Evolutionary conservation across 1,140 invertebrate species (phyloP).

Genomic region (Diorhabda elongata): DNA sequence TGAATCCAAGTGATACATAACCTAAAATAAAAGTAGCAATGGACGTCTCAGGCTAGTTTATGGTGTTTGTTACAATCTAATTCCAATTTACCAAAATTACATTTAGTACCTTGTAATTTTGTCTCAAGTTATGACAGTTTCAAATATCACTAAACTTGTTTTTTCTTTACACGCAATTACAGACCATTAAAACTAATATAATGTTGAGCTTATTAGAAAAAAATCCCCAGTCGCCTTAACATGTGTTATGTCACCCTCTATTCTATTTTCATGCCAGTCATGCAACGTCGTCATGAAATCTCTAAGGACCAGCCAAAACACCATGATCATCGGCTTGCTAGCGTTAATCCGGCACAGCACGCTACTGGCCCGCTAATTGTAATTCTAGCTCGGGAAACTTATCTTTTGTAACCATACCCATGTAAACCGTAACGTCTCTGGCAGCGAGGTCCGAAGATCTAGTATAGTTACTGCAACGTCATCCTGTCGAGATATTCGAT

Average conservation of each 20-base stretch:
- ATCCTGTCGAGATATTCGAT: too few species aligned
- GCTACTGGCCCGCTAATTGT: conserved; percentile 15
- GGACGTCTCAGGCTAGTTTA: too few species aligned
- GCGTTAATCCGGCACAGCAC: conserved; percentile 11
- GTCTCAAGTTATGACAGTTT: too few species aligned
- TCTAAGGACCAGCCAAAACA: conserved; percentile 11
- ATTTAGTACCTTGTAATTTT: too few species aligned
- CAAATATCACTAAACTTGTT: too few species aligned
- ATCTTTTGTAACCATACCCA: conserved; percentile 10
- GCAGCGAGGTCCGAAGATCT: background rate
- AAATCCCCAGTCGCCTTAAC: conserved; percentile 4
- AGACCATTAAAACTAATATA: background rate
- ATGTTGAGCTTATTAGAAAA: background rate
- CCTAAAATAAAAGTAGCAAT: too few species aligned
- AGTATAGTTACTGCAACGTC: background rate
- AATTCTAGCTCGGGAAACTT: conserved; percentile 9
- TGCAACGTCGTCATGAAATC: conserved; percentile 1
- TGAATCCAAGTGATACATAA: too few species aligned
- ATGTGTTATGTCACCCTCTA: conserved; percentile 4
- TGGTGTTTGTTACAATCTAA: too few species aligned
- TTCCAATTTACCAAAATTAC: too few species aligned
- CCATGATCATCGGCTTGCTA: conserved; percentile 8
- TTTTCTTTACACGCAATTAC: too few species aligned
- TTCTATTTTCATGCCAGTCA: conserved; percentile 8
- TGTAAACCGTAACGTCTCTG: conserved; percentile 1